These are phyloP conservation scores for Pseudopodoces humilis DNA, from an alignment of 2,113 vertebrate genomes.

Conservation along the genomic window DNA sequence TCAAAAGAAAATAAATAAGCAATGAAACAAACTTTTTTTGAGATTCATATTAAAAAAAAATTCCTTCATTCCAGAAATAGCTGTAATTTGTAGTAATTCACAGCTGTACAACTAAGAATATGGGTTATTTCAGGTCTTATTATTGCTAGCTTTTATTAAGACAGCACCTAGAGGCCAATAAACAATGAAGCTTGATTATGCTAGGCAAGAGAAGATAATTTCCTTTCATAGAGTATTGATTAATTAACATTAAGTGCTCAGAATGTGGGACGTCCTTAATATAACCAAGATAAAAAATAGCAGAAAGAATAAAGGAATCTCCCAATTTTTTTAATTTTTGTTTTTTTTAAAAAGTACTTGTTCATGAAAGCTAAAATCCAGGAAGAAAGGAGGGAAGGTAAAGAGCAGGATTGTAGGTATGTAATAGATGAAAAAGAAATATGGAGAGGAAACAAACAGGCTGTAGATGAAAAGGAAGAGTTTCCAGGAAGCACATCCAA, in stretches of 20 bases:
- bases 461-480: not conserved
- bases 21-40: not conserved
- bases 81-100: not conserved
- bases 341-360: not conserved
- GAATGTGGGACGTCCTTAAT: accelerated
- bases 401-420: not conserved
- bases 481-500: not conserved
- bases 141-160: not conserved
- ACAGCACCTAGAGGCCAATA: not conserved
- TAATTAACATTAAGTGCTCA: not conserved
- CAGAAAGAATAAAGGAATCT: not conserved
- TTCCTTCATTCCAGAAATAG: not conserved
- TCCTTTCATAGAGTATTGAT: not conserved
- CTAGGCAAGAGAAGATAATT: not conserved
- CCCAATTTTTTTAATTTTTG: not conserved
- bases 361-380: not conserved
- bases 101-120: not conserved
- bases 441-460: not conserved
- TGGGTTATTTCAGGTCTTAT: not conserved
- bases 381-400: not conserved
- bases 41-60: not conserved
- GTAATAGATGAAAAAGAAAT: not conserved
- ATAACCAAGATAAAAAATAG: not conserved
- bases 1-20: not conserved
- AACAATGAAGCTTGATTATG: not conserved